Conservation (phyloP, 2,888 invertebrate species). For the Coecobrya sp. region DNA sequence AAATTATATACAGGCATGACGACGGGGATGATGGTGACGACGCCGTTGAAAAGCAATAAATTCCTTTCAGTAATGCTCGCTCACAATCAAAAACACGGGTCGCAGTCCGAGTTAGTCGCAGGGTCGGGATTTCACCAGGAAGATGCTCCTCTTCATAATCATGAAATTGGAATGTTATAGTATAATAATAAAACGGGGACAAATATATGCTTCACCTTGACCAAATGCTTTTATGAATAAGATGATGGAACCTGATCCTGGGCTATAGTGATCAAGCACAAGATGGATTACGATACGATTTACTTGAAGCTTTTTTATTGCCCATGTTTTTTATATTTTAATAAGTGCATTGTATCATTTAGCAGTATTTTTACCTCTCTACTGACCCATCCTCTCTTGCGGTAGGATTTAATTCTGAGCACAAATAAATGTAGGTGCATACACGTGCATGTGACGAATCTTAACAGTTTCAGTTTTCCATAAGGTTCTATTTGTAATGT, state of each 20-base stretch:
- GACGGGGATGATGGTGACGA: constrained; percentile 47
- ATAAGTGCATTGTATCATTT: constrained; percentile 14
- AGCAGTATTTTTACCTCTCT: not conserved
- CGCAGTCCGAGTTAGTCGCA: constrained; percentile 42
- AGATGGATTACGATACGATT: constrained; percentile 49
- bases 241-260: constrained; percentile 46
- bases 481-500: too few species aligned
- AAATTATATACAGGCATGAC: constrained; percentile 13
- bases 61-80: constrained; percentile 51
- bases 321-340: constrained; percentile 40
- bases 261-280: not conserved
- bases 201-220: constrained; percentile 8
- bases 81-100: constrained; percentile 43
- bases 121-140: constrained; percentile 48
- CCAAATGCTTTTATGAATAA: not conserved
- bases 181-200: constrained; percentile 59
- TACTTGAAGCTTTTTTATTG: constrained; percentile 51
- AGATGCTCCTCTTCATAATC: constrained; percentile 44
- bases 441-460: constrained; percentile 11
- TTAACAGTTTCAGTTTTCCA: not conserved
- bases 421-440: not conserved
- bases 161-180: constrained; percentile 53
- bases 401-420: not conserved
- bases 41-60: constrained; percentile 61
- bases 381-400: constrained; percentile 25